Conservation (phyloP, 2,113 vertebrate species). For the Tursiops truncatus region DNA sequence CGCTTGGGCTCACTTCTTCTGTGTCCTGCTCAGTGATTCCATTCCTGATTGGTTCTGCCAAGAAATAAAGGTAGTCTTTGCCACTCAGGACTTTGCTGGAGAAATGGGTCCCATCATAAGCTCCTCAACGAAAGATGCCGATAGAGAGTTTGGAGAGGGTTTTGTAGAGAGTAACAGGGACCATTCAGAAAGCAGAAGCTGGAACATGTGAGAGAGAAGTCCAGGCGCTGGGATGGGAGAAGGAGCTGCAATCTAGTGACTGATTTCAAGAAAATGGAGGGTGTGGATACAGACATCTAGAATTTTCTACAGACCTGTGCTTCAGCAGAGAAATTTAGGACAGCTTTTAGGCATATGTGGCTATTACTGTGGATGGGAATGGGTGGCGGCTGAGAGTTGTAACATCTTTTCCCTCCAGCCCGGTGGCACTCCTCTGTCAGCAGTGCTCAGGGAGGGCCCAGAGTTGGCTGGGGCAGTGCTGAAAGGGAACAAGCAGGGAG, state of each 20-base stretch:
- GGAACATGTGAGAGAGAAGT: background rate
- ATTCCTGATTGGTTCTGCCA: background rate
- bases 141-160: background rate
- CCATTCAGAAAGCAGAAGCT: background rate
- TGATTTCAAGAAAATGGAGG: constrained; percentile 8
- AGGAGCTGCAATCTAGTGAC: background rate
- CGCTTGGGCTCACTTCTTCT: background rate
- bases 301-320: background rate
- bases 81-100: background rate
- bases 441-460: fast-evolving
- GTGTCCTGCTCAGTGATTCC: background rate
- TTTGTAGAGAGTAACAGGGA: background rate
- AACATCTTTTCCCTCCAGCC: background rate
- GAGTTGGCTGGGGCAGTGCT: fast-evolving
- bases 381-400: background rate
- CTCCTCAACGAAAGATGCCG: background rate
- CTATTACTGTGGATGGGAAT: background rate
- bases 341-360: background rate
- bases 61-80: background rate
- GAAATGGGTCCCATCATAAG: background rate
- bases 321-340: background rate
- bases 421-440: background rate
- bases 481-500: background rate
- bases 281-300: background rate
- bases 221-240: background rate